Evolutionary conservation across 2,888 invertebrate species (phyloP), one percentile per base, ranked within the genome.

Genomic region (Drosophila borborema): DNA sequence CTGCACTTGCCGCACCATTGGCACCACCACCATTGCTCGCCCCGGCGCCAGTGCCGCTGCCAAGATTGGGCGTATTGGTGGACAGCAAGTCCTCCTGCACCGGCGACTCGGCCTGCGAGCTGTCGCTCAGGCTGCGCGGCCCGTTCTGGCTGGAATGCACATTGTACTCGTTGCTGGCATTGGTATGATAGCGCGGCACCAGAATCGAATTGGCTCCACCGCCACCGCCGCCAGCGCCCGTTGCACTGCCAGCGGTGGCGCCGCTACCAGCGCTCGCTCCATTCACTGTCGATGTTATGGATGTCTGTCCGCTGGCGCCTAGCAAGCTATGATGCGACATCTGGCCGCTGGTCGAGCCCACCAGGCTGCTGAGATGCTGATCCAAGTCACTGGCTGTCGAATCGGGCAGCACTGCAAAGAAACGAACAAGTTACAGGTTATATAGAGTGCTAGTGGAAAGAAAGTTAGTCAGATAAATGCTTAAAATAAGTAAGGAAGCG

Each of bases 101-200:
- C 2, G 97, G 97, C 43, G 96, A 96, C 90, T 97, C 97, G 4
- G 97, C 96, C 73, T 97, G 96, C 41, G 97, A 97, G 45, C 97
- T 97, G 92, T 97, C 97, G 82, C 97, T 97, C 36, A 97, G 93
- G 16, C 97, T 97, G 48, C 97, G 94, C 0, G 97, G 97, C 3
- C 96, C 95, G 23, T 94, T 94, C 77, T 95, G 94, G 81, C 95
- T 94, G 41, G 93, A 92, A 80, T 93, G 93, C 12, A 93, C 92
- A 64, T 91, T 92, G 93, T 96, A 96, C 91, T 97, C 95, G 92
- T 96, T 95, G 88, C 94, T 93, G 74, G 94, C 92, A 64, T 93
- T 92, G 74, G 95, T 94, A 48, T 93, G 93, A 92, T 96, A 96
- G 8, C 96, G 94, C 7, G 96, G 96, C 61, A 96, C 95, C 10